These are phyloP conservation scores for Drosophila percnosoma DNA, from an alignment of 2,888 invertebrate species.

Conservation along the genomic window DNA sequence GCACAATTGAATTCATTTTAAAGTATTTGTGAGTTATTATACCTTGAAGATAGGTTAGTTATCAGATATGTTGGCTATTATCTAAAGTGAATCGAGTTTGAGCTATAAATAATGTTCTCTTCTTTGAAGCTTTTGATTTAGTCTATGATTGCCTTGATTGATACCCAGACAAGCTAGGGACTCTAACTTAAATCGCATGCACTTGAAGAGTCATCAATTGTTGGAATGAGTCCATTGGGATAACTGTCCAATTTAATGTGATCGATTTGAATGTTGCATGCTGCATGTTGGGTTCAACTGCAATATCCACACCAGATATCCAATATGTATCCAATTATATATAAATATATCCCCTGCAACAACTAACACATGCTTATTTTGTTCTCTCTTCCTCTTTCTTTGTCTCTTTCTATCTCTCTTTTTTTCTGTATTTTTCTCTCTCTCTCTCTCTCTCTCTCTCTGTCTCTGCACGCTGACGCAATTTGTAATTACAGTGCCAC, in stretches of 20 bases:
- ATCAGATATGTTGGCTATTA: neutral
- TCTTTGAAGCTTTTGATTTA: constrained; percentile 3
- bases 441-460: constrained; percentile 35
- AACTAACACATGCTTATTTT: constrained; percentile 48
- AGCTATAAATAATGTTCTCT: neutral
- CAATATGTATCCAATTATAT: constrained; percentile 27
- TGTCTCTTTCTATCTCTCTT: constrained; percentile 12
- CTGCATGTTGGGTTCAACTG: constrained; percentile 42
- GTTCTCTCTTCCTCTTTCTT: constrained; percentile 36
- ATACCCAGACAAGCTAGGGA: neutral
- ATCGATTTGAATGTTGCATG: constrained; percentile 41
- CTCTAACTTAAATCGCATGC: constrained; percentile 28
- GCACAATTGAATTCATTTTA: neutral
- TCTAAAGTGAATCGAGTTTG: neutral
- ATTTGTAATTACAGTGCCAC: constrained; percentile 89
- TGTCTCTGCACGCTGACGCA: constrained; percentile 47
- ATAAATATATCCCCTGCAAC: constrained; percentile 22
- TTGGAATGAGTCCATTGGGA: constrained; percentile 2
- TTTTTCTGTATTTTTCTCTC: constrained; percentile 22
- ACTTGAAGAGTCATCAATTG: constrained; percentile 9
- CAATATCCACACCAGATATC: constrained; percentile 35
- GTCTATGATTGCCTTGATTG: constrained; percentile 20
- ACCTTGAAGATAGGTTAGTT: no score
- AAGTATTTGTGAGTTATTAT: neutral
- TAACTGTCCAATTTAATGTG: constrained; percentile 1